Percentiles rank a stretch among this genome's conserved stretches.
Conservation (phyloP, 2,888 invertebrate species). For the Tanytarsus gracilentus region DNA sequence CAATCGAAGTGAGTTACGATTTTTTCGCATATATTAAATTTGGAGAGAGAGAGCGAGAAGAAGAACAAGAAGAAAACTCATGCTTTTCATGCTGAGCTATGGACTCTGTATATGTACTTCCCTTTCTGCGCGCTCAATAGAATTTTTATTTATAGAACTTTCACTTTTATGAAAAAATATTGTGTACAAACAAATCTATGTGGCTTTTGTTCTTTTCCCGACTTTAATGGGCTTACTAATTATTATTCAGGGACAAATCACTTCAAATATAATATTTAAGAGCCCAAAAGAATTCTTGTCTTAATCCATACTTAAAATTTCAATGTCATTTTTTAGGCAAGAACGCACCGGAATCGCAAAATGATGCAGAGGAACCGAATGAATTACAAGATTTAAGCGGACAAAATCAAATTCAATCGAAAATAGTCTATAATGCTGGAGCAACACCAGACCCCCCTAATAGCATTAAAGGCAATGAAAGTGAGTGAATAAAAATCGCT, state of each 20-base stretch:
- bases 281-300: too few relatives aligned
- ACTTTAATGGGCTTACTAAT: neutral
- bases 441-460: slow-evolving; percentile 20
- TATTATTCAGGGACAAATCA: too few relatives aligned
- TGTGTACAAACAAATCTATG: neutral
- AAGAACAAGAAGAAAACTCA: neutral
- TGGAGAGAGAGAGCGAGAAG: neutral
- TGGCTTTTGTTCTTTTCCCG: neutral
- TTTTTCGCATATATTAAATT: neutral
- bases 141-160: slow-evolving; percentile 25
- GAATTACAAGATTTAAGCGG: too few relatives aligned
- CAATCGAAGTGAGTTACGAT: too few relatives aligned
- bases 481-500: neutral
- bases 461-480: too few relatives aligned
- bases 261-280: too few relatives aligned
- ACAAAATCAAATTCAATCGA: too few relatives aligned
- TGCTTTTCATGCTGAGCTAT: slow-evolving; percentile 19
- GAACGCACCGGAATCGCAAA: too few relatives aligned
- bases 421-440: too few relatives aligned
- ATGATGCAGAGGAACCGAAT: too few relatives aligned
- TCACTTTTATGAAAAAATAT: slow-evolving; percentile 16
- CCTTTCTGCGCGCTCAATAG: neutral
- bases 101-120: neutral
- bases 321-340: too few relatives aligned
- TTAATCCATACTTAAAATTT: too few relatives aligned